Evolutionary conservation across 2,888 invertebrate genomes (phyloP), one percentile per base, ranked within the genome.

Genomic region (Lycophotia porphyrea): DNA sequence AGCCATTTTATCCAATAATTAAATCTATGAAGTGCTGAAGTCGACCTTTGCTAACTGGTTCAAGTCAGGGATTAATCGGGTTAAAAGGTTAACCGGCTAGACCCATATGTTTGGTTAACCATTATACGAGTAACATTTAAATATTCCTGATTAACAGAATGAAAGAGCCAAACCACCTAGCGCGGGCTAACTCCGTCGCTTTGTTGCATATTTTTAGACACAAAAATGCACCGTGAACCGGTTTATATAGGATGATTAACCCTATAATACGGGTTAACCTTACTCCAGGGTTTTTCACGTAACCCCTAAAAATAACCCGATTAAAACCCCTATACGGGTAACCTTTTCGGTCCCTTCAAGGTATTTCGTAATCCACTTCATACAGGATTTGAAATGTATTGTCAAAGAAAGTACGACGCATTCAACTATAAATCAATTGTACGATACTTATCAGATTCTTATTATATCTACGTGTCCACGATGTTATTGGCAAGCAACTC

Each of bases 401-500:
- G 5, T 27, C 7, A 18, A 49, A 49, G 34, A 34, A 44, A 64
- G 24, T 42, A 80, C 34, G 36, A 78, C 11, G 13, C 34, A 49
- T 13, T 27, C 34, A 24, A 44, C 15, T 49, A 49, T 58, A 39
- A 67, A 69, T 52, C 18, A 47, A 64, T 58, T 61, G 31, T 21
- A 49, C 27, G 39, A 78, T 65, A 71, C 65, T 49, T 78, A 65
- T 78, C 34, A 42, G 47, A 49, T 64, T 78, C 27, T 39, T 39
- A 42, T 47, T 39, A n/a, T n/a, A n/a, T n/a, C n/a, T n/a, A 47
- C 31, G 36, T 63, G 69, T 55, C 44, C 44, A 52, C 36, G 31
- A 63, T 44, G 60, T 49, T 76, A 63, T 76, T 71, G 44, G 61
- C 52, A 63, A 52, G 36, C n/a, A 47, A 71, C 60, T 74, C 47